Evolutionary conservation across 2,113 vertebrate species (phyloP), one percentile per base, ranked within the genome.

Genomic region (Sinocyclocheilus anshuiensis): DNA sequence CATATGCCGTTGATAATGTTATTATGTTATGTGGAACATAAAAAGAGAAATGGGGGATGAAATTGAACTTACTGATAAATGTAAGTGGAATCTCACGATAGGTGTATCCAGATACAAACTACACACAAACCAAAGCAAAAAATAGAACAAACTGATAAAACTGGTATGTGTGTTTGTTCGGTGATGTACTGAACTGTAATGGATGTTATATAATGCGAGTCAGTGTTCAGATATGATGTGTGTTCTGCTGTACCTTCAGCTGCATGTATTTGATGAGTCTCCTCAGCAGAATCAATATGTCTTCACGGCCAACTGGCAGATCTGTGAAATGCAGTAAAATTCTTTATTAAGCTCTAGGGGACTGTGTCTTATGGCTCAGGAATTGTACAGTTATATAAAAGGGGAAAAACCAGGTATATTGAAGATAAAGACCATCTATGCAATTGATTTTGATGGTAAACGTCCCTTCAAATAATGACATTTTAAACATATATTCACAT

Each of bases 231-330:
- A 87, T 67, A 77, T 45, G 16, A 82, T 1, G 26, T 55, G 20
- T 74, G 20, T 74, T 10, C 22, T 50, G n/a, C 33, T 57, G 24
- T 95, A 99, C 98, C 97, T 97, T 96, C 89, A 99, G 96, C 89
- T 97, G 93, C 85, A 98, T 96, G 91, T 98, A 96, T 88, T 96
- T 97, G 74, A 99, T 97, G 87, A 99, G 85, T 89, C 97, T 99
- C 92, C 93, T 95, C 87, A 99, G 94, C 86, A 99, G 93, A 84
- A 94, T 88, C 86, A 97, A 89, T 72, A 99, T 92, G 74, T 96
- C 96, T 91, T 99, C 92, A 84, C 94, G 95, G 93, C 97, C 98
- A 91, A 99, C 96, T 4, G 98, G 96, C 48, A 96, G 92, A 87
- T 98, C 98, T 99, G 87, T 63, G 79, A 92, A 92, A 26, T 11